phyloP scores from a whole-genome alignment of 2,797 vertebrate species.

The Buphagus erythrorhynchus region DNA sequence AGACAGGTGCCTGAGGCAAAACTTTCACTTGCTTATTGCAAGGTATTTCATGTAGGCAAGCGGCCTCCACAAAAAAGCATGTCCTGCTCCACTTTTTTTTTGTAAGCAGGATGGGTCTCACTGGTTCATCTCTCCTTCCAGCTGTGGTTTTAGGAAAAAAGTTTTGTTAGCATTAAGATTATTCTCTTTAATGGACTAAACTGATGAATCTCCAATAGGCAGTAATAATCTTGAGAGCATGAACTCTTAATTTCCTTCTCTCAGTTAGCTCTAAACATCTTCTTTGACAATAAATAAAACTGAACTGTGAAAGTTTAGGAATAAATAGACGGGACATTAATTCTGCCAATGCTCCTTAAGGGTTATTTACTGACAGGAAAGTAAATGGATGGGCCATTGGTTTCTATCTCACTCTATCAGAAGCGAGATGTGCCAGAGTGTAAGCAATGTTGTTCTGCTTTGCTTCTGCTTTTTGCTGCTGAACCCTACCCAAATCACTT shows the following conservation, averaged over 20 bases:
- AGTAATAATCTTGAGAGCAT: not conserved
- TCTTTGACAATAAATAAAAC: not conserved
- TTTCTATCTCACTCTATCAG: not conserved
- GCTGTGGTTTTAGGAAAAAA: not conserved
- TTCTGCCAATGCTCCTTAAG: not conserved
- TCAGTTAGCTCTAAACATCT: not conserved
- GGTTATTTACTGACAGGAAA: not conserved
- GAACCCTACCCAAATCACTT: not conserved
- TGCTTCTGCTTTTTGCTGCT: not conserved
- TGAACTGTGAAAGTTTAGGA: not conserved
- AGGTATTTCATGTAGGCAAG: not conserved
- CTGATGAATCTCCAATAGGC: not conserved
- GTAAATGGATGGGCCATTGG: not conserved
- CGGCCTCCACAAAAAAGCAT: not conserved
- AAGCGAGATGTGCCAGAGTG: not conserved
- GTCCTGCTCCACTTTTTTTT: not conserved
- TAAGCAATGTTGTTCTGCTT: not conserved
- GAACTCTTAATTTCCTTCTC: not conserved
- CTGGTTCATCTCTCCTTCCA: not conserved
- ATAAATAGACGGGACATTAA: not conserved
- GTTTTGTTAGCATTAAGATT: not conserved
- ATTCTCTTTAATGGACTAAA: not conserved
- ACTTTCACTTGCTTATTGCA: not conserved
- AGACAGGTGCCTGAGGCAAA: not conserved
- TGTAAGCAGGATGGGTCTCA: not conserved